phyloP scores from a whole-genome alignment of 2,888 invertebrate species.

The Dysmachus trigonus region DNA sequence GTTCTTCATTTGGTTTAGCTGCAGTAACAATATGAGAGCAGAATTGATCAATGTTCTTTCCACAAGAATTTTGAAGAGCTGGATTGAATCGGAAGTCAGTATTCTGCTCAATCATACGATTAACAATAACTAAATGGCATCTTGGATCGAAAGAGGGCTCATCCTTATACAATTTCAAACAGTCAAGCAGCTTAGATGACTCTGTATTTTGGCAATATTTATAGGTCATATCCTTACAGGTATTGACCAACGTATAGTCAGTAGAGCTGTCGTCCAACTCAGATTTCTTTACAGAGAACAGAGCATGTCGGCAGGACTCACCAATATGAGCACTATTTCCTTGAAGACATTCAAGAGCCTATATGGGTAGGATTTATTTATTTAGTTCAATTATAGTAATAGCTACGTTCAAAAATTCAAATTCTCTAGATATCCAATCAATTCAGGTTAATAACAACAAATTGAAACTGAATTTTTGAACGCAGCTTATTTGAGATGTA shows the following conservation, averaged over 20 bases:
- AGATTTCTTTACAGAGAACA: conserved; percentile 87
- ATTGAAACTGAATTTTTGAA: not conserved
- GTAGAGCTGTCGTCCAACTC: conserved; percentile 87
- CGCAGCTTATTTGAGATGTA: not conserved
- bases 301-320: conserved; percentile 76
- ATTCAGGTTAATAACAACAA: too few species aligned
- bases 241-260: conserved; percentile 84
- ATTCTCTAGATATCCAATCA: too few species aligned
- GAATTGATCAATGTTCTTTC: conserved; percentile 80
- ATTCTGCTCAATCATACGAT: conserved; percentile 89
- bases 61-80: conserved; percentile 81
- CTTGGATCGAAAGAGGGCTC: conserved; percentile 81
- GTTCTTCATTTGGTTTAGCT: conserved; percentile 72
- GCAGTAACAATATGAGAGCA: conserved; percentile 69
- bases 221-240: conserved; percentile 87
- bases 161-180: conserved; percentile 81
- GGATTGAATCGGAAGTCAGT: conserved; percentile 91
- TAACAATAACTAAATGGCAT: conserved; percentile 84
- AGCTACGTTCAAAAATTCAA: too few species aligned
- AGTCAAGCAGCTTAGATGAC: conserved; percentile 75
- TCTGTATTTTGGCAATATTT: conserved; percentile 82
- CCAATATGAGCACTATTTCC: conserved; percentile 72
- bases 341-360: conserved; percentile 84
- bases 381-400: not conserved
- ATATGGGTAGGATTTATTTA: conserved; percentile 55